phyloP scores from a whole-genome alignment of 2,888 invertebrate species.

The Carterocephalus palaemon region DNA sequence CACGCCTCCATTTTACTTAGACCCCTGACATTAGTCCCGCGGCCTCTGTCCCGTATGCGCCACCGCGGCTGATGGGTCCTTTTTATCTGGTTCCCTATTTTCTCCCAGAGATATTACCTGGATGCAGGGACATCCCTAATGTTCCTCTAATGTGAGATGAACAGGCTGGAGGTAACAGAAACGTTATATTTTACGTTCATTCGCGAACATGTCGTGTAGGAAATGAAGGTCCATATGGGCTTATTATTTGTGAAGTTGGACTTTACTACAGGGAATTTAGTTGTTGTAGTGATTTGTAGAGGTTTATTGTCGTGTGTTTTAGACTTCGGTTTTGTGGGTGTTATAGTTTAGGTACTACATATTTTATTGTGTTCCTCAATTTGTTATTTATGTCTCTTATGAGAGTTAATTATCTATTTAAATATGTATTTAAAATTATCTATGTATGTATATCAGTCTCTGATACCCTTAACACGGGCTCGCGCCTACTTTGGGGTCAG shows the following conservation, averaged over 20 bases:
- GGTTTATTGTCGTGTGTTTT: background rate
- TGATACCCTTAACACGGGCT: too few species aligned
- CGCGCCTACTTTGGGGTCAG: too few species aligned
- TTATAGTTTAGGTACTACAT: too few species aligned
- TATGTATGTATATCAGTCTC: too few species aligned
- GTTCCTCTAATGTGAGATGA: conserved; percentile 47
- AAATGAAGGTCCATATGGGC: conserved; percentile 15
- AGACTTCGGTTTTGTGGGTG: too few species aligned
- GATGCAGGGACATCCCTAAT: conserved; percentile 45
- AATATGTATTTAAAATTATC: too few species aligned
- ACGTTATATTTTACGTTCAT: conserved; percentile 20
- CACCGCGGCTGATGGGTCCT: conserved; percentile 31
- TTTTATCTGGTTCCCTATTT: conserved; percentile 33
- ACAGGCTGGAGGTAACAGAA: conserved; percentile 20
- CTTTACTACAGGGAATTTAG: conserved; percentile 1
- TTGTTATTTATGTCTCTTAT: too few species aligned
- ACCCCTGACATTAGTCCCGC: conserved; percentile 35
- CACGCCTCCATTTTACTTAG: conserved; percentile 28
- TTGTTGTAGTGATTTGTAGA: background rate
- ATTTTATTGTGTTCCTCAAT: too few species aligned
- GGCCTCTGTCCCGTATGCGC: conserved; percentile 26
- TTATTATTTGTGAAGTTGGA: conserved; percentile 13
- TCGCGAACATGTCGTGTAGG: conserved; percentile 6
- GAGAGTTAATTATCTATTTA: too few species aligned
- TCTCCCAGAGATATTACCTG: conserved; percentile 48